Percentiles rank a stretch among this genome's conserved stretches.
Evolutionary conservation across 2,797 vertebrate species (phyloP).

Genomic region (Fratercula arctica): DNA sequence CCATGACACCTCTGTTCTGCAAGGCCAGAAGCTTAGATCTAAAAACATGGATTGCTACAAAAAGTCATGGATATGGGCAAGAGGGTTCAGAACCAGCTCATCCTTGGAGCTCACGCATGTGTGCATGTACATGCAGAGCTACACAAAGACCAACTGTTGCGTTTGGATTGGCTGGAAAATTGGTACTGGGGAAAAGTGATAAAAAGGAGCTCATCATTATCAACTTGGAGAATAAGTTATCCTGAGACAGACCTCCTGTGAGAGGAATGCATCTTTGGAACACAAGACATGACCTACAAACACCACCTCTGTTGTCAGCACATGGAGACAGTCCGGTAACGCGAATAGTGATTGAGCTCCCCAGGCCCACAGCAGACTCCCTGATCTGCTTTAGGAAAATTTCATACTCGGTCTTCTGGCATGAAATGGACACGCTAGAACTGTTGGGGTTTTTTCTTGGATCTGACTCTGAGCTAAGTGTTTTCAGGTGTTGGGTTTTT

Average conservation of each 20-base stretch:
- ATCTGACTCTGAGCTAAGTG: background rate
- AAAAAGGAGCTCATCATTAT: background rate
- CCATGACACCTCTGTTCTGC: background rate
- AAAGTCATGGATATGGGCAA: background rate
- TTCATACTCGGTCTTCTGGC: background rate
- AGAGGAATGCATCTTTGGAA: background rate
- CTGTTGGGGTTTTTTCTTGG: background rate
- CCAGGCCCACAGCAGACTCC: background rate
- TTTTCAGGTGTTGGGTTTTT: background rate
- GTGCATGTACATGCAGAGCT: background rate
- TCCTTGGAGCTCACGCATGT: accelerated
- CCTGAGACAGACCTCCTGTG: background rate
- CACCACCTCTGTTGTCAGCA: background rate
- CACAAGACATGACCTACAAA: background rate
- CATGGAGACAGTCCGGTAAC: background rate
- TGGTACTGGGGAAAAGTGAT: background rate
- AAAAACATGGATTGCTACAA: background rate
- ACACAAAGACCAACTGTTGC: background rate
- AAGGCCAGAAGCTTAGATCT: background rate
- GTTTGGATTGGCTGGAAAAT: background rate
- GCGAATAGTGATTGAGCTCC: background rate
- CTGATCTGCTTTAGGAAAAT: background rate
- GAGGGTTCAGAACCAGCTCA: background rate
- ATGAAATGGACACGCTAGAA: background rate
- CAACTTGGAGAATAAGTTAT: background rate